These are phyloP conservation scores for Tichodroma muraria DNA, from an alignment of 2,113 vertebrate genomes.

Conservation along the genomic window DNA sequence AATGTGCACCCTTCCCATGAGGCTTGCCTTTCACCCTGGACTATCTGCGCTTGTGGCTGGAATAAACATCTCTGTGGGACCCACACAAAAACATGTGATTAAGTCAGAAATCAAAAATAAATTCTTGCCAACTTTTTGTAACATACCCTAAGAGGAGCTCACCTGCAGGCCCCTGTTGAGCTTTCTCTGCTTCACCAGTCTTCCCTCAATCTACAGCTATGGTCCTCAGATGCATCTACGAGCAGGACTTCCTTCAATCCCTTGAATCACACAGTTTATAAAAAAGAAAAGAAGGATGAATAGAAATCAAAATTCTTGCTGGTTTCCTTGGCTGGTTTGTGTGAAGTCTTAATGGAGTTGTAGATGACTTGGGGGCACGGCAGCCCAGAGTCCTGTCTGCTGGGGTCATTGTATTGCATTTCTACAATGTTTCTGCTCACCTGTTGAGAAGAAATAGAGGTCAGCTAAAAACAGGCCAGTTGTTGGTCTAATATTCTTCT, in stretches of 20 bases:
- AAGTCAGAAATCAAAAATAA: not conserved
- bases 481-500: not conserved
- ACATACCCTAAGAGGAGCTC: not conserved
- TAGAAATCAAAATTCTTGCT: not conserved
- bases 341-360: not conserved
- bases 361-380: accelerated
- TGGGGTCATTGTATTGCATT: not conserved
- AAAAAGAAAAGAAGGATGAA: not conserved
- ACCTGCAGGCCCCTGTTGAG: not conserved
- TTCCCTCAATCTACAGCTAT: not conserved
- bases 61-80: too few relatives aligned
- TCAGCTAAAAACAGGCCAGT: not conserved
- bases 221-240: not conserved
- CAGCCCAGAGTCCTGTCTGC: not conserved
- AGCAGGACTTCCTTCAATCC: not conserved
- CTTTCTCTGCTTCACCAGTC: not conserved
- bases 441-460: not conserved
- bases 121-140: not conserved
- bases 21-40: not conserved
- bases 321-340: not conserved
- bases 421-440: not conserved
- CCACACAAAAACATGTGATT: not conserved
- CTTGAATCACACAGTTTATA: not conserved
- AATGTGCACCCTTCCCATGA: too few relatives aligned
- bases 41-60: too few relatives aligned